phyloP scores from a whole-genome alignment of 2,888 invertebrate genomes.

The Pollenia amentaria region DNA sequence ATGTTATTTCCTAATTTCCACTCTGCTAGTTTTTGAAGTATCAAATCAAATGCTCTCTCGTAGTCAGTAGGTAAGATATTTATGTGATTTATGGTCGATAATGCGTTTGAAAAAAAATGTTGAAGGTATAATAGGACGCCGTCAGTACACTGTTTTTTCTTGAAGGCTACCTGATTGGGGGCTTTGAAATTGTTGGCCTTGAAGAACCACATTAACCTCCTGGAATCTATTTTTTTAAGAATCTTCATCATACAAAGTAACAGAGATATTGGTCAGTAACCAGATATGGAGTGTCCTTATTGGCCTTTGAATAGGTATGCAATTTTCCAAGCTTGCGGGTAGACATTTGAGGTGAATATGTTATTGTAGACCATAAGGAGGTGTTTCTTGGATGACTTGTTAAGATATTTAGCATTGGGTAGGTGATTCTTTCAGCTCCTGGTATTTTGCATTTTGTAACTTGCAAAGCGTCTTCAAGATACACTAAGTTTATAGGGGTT shows the following conservation, averaged over 20 bases:
- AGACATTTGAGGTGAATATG: too few relatives aligned
- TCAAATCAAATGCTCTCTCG: slow-evolving; percentile 58
- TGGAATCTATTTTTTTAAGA: slow-evolving; percentile 35
- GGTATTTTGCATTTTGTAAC: neutral
- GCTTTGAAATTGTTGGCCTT: neutral
- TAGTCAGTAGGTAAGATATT: slow-evolving; percentile 50
- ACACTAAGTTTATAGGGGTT: neutral
- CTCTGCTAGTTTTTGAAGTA: slow-evolving; percentile 17
- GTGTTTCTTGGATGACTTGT: too few relatives aligned
- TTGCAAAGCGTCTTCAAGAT: neutral
- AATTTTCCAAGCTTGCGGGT: neutral
- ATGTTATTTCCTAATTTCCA: slow-evolving; percentile 3
- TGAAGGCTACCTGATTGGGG: slow-evolving; percentile 58
- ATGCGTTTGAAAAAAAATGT: slow-evolving; percentile 37
- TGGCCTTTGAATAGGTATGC: neutral
- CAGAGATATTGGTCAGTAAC: slow-evolving; percentile 26
- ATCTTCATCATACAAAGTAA: slow-evolving; percentile 38
- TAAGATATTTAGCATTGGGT: neutral
- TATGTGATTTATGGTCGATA: slow-evolving; percentile 44
- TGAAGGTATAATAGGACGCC: slow-evolving; percentile 60
- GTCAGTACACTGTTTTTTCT: slow-evolving; percentile 53
- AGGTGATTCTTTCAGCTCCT: neutral
- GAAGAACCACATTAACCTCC: neutral
- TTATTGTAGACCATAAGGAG: too few relatives aligned
- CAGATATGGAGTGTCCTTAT: neutral